Percentiles rank a stretch among this genome's conserved stretches.
Evolutionary conservation across 2,113 vertebrate species (phyloP).

Genomic region (Zootoca vivipara): DNA sequence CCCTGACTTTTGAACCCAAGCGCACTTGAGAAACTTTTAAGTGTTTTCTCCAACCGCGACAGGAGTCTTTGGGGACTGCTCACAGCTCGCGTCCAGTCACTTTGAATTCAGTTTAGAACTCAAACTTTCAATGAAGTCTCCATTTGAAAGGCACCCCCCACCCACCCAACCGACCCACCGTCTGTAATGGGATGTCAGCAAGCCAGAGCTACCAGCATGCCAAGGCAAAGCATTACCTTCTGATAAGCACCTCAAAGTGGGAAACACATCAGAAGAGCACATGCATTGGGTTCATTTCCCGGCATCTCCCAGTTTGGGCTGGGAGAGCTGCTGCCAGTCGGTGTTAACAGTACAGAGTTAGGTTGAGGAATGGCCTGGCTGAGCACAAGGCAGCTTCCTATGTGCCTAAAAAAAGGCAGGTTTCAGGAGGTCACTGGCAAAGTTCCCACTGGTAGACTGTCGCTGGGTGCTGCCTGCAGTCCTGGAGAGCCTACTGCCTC

Average conservation of each 20-base stretch:
- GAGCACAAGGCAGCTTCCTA: too few relatives aligned
- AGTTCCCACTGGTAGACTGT: too few relatives aligned
- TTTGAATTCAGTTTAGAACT: constrained; percentile 62
- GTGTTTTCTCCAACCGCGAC: constrained; percentile 74
- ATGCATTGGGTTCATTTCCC: too few relatives aligned
- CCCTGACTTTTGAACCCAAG: constrained; percentile 81
- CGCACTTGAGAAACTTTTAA: constrained; percentile 78
- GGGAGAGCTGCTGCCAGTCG: too few relatives aligned
- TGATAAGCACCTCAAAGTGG: not conserved
- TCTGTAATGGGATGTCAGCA: not conserved
- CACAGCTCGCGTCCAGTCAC: constrained; percentile 64
- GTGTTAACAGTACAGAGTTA: too few relatives aligned
- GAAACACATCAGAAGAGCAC: not conserved
- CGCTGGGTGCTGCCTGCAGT: too few relatives aligned
- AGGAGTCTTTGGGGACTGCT: constrained; percentile 73
- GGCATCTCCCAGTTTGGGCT: too few relatives aligned
- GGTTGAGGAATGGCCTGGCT: too few relatives aligned
- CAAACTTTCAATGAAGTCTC: constrained; percentile 61
- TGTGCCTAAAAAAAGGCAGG: too few relatives aligned
- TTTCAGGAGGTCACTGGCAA: too few relatives aligned
- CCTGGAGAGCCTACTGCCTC: too few relatives aligned
- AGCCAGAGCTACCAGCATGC: not conserved
- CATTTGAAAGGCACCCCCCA: constrained; percentile 33
- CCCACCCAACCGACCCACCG: not conserved
- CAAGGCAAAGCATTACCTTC: not conserved